phyloP scores from a whole-genome alignment of 1,140 invertebrate species.

The Achatina immaculata region DNA sequence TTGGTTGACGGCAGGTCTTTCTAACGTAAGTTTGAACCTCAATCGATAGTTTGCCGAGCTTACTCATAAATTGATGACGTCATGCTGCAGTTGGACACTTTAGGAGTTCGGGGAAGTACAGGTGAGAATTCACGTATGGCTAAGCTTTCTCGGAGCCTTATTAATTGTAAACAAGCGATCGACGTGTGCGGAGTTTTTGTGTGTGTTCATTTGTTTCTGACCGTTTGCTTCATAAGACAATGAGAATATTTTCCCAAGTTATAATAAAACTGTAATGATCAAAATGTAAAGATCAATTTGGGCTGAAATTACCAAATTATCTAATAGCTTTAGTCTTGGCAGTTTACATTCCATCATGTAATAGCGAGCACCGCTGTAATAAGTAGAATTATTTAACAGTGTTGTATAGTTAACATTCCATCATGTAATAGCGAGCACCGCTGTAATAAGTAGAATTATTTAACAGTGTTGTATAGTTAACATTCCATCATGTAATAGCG shows the following conservation, averaged over 20 bases:
- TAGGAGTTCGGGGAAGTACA: background rate
- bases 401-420: too few species aligned
- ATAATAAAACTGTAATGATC: background rate
- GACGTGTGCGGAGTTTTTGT: background rate
- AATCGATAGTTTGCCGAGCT: background rate
- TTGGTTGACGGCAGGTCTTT: slow-evolving; percentile 19
- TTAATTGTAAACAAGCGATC: background rate
- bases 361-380: too few species aligned
- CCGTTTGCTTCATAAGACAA: background rate
- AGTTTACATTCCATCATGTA: too few species aligned
- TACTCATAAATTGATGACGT: slow-evolving; percentile 10
- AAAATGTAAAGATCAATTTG: background rate
- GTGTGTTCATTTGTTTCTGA: background rate
- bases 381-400: too few species aligned
- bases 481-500: too few species aligned
- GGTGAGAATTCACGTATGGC: slow-evolving; percentile 7
- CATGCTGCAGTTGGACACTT: slow-evolving; percentile 40
- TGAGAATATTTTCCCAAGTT: background rate
- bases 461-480: too few species aligned
- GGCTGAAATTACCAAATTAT: too few species aligned
- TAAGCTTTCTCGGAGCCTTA: background rate
- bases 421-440: too few species aligned
- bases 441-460: too few species aligned
- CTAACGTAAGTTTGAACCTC: background rate
- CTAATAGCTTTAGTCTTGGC: too few species aligned